Evolutionary conservation across 2,888 invertebrate genomes (phyloP).

Genomic region (Anoncus sp.): DNA sequence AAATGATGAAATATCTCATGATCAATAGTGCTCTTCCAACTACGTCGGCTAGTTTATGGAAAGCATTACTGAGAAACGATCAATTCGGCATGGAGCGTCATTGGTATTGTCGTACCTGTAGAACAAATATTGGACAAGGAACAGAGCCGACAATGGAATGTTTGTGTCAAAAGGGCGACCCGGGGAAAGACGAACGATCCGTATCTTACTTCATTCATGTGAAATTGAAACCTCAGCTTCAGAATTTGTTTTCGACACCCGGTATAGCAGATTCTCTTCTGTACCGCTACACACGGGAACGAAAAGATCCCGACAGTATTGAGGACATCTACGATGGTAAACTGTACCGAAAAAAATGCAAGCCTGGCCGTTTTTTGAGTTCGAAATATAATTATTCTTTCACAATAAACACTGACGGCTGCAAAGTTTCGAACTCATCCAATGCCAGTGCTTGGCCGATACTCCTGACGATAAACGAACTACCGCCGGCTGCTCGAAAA

Average conservation of each 20-base stretch:
- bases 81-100: background rate
- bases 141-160: background rate
- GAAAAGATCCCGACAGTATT: conserved; percentile 28
- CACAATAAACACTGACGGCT: conserved; percentile 35
- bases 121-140: background rate
- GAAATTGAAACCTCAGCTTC: conserved; percentile 24
- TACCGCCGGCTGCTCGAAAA: conserved; percentile 58
- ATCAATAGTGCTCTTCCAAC: background rate
- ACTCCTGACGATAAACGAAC: conserved; percentile 44
- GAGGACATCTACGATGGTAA: conserved; percentile 38
- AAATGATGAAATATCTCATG: background rate
- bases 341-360: conserved; percentile 6
- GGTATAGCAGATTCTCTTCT: conserved; percentile 26
- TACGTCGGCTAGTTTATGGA: background rate
- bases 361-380: conserved; percentile 43
- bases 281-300: conserved; percentile 39
- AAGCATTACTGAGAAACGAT: conserved; percentile 9
- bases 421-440: conserved; percentile 31
- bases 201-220: conserved; percentile 26
- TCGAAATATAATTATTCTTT: conserved; percentile 34
- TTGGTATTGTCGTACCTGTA: background rate
- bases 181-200: background rate
- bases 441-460: conserved; percentile 51
- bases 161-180: conserved; percentile 2
- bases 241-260: background rate